Conservation (phyloP, 2,797 vertebrate genomes). For the Chaetodon trifasciatus region DNA sequence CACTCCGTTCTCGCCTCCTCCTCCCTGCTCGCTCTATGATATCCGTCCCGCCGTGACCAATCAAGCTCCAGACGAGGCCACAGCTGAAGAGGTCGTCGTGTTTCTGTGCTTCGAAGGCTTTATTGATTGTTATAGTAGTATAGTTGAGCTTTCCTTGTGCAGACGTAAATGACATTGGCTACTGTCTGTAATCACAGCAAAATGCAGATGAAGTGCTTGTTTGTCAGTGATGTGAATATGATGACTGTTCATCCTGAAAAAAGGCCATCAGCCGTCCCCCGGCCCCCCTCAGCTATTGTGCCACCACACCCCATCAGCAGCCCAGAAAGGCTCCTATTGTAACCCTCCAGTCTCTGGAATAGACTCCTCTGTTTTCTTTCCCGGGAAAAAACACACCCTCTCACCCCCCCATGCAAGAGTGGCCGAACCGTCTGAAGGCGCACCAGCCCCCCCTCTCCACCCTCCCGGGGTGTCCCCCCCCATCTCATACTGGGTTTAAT, state of each 20-base stretch:
- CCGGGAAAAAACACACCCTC: constrained; percentile 77
- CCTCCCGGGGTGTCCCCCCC: constrained; percentile 29
- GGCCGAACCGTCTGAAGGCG: constrained; percentile 59
- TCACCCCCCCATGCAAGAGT: constrained; percentile 43
- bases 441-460: constrained; percentile 30
- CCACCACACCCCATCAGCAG: constrained; percentile 57
- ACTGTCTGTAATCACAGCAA: constrained; percentile 38
- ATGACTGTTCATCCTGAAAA: constrained; percentile 54
- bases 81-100: constrained; percentile 52
- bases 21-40: constrained; percentile 5
- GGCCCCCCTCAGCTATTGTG: constrained; percentile 56
- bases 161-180: neutral
- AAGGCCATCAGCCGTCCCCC: constrained; percentile 43
- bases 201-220: constrained; percentile 40
- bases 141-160: neutral
- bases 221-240: constrained; percentile 55
- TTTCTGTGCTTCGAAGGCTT: neutral
- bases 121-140: constrained; percentile 12
- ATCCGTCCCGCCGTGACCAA: constrained; percentile 58
- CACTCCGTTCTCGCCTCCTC: neutral
- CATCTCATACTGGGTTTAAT: constrained; percentile 80
- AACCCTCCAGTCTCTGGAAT: constrained; percentile 58
- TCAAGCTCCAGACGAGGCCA: constrained; percentile 57
- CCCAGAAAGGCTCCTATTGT: constrained; percentile 71
- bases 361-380: constrained; percentile 74